Base-by-base conservation (phyloP, 53 echinoderm and acorn worm species). In the Holothuria leucospilota region DNA sequence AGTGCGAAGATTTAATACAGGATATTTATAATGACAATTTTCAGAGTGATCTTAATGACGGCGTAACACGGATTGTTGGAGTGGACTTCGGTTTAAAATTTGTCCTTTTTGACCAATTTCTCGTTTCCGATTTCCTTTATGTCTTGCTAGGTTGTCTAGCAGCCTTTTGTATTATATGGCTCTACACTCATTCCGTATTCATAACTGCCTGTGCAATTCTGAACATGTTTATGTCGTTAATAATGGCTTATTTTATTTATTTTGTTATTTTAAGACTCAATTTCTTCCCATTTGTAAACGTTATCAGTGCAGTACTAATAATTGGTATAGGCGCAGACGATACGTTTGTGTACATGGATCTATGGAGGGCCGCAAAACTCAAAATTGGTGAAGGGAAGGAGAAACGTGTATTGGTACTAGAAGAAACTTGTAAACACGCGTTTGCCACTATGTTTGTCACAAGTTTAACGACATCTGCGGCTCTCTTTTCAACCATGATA, bases 281-380 rank as follows among this genome's bases (percentile, higher is more conserved):
- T 1, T 96, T 96, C 81, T 94, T 96, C 77, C 96, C 96, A 9
- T 96, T 96, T 69, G 87, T 96, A 66, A 94, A 94, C 85, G 72
- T 96, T 39, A 75, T 89, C 39, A 89, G 92, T 26, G 87, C 84
- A 21, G 87, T 96, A 12, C 86, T 96, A 2, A 75, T 96, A 8
- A 75, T 96, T 11, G 96, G 92, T 5, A 91, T 96, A 24, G 96
- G 96, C 10, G 96, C 96, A 13, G 96, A 96, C 64, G 96, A 96
- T 70, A 89, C 94, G 0, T 96, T 96, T 61, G 96, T 96, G 11
- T 94, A 87, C 69, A 41, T 90, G 27, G 96, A 96, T 84, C 88
- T 96, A 15, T 94, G 94, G 94, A 64, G 87, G 13, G 82, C 85
- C 29, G 69, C 87, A 14, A 67, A 66, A 25, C 23, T 39, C 11